Evolutionary conservation across 2,888 invertebrate genomes (phyloP).

Genomic region (Tanypteryx hageni): DNA sequence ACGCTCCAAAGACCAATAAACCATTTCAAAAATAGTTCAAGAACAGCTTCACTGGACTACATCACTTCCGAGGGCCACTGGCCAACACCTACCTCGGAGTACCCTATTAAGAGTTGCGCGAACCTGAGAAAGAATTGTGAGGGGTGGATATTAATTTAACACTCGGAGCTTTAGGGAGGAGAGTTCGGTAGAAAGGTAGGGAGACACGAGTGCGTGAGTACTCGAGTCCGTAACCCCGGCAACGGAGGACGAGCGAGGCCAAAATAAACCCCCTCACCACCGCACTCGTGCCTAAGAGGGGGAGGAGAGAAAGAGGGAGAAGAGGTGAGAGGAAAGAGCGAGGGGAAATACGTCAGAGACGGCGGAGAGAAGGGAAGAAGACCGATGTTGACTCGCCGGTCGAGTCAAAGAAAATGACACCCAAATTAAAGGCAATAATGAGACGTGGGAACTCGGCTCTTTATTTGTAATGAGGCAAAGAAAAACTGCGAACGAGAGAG

Average conservation of each 20-base stretch:
- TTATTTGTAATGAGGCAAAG: not conserved
- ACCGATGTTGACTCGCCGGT: not conserved
- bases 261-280: slow-evolving; percentile 3
- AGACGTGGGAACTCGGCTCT: not conserved
- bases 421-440: not conserved
- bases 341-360: not conserved
- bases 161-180: not conserved
- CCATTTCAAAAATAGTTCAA: not conserved
- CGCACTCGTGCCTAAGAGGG: not conserved
- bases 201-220: not conserved
- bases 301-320: not conserved
- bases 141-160: slow-evolving; percentile 1
- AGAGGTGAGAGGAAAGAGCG: not conserved
- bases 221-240: not conserved
- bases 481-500: not conserved
- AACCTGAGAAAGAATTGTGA: not conserved
- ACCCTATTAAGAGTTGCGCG: not conserved
- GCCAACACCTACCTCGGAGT: not conserved
- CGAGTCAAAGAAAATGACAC: not conserved
- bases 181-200: not conserved
- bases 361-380: not conserved
- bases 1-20: not conserved
- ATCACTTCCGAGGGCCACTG: not conserved
- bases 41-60: not conserved
- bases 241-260: slow-evolving; percentile 2